phyloP scores from a whole-genome alignment of 2,888 invertebrate genomes.

The Aporophyla lueneburgensis region DNA sequence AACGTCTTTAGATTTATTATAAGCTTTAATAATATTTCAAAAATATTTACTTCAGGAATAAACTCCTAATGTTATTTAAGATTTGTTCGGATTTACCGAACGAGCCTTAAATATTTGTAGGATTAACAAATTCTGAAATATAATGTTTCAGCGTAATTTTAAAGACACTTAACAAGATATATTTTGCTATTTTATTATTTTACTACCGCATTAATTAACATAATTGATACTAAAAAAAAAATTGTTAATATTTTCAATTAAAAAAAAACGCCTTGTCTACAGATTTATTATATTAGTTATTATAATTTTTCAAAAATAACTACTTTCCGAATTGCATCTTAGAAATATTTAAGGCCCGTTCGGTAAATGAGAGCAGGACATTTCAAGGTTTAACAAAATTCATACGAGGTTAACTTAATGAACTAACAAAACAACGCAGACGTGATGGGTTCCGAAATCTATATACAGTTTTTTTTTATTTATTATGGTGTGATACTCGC shows the following conservation, averaged over 20 bases:
- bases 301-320: not conserved
- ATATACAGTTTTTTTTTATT: not conserved
- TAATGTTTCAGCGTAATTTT: conserved; percentile 10
- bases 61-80: too few relatives aligned
- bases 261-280: too few relatives aligned
- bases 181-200: conserved; percentile 25
- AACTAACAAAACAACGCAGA: not conserved
- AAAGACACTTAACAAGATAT: conserved; percentile 6
- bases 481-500: too few relatives aligned
- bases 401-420: not conserved
- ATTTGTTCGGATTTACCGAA: too few relatives aligned
- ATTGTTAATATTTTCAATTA: too few relatives aligned
- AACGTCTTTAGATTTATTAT: too few relatives aligned
- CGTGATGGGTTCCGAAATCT: not conserved
- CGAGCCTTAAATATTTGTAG: too few relatives aligned
- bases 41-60: not conserved
- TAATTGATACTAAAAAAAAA: not conserved
- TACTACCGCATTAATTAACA: conserved; percentile 7
- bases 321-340: not conserved
- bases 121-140: not conserved
- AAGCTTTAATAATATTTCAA: not conserved
- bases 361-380: not conserved
- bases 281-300: not conserved
- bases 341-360: not conserved
- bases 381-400: not conserved